Base-by-base conservation (phyloP, 2,113 vertebrate species). In the Barbus barbus region DNA sequence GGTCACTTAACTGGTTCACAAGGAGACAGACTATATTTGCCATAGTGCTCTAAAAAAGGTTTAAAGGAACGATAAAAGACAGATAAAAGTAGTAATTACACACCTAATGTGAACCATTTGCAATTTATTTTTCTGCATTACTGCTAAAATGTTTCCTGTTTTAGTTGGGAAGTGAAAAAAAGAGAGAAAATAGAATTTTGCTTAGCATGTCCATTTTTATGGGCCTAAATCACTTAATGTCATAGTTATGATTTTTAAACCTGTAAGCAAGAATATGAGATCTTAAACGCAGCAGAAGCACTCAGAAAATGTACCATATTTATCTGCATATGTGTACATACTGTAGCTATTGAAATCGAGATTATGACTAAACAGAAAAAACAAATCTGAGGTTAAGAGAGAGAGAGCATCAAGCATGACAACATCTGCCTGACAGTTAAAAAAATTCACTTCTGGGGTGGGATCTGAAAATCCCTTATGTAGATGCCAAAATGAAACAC, bases 391-490 rank as follows among this genome's bases (percentile, higher is more conserved):
- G 13, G 74, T 24, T 44, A 80, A 18, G 22, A 51, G 24, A 48
- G n/a, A n/a, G 1, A 86, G 18, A 77, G 26, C 61, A 77, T 71
- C 61, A 71, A 41, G 60, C 72, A 71, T 71, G 46, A 73, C 72
- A 72, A 84, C 86, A 84, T 76, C 75, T 87, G 82, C 58, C 80
- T 56, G 22, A 38, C 65, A 65, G 76, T 44, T 53, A 61, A 51
- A 51, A 51, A 51, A 51, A 51, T 6, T 18, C 1, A 4, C n/a
- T 28, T 26, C 56, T 44, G 56, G 56, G 26, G 56, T 20, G 28
- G 1, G 31, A 41, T 33, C 28, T 51, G 46, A 74, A 76, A 71
- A 5, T 71, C 61, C 78, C 46, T 60, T 67, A 14, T 6, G 69
- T 12, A 38, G 9, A 38, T 24, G 63, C 14, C 14, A 78, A 16